phyloP scores from a whole-genome alignment of 2,113 vertebrate genomes.

The Salvelinus alpinus region DNA sequence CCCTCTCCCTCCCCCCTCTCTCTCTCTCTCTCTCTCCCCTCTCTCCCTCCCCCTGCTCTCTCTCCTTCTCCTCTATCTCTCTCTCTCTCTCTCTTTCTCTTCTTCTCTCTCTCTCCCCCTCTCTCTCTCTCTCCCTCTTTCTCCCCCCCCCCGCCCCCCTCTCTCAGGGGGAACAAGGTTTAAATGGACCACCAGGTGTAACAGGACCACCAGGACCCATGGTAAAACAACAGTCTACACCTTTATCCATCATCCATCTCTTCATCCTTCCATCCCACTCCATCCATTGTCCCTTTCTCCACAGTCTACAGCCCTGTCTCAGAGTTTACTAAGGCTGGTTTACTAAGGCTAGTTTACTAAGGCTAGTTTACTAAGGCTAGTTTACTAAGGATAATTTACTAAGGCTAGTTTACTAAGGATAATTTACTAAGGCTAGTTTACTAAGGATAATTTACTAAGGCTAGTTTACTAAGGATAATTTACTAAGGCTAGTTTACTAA shows the following conservation, averaged over 20 bases:
- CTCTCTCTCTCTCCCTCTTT: neutral
- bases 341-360: no score
- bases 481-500: no score
- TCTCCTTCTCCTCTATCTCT: neutral
- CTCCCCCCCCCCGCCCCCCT: neutral
- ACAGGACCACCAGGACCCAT: constrained; percentile 93
- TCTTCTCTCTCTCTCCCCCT: no score
- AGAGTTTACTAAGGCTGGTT: no score
- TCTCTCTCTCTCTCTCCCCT: no score
- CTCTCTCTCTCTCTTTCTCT: neutral
- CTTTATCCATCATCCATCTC: neutral
- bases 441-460: no score
- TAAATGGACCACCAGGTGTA: constrained; percentile 88
- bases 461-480: no score
- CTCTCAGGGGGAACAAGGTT: constrained; percentile 92
- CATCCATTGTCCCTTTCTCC: neutral
- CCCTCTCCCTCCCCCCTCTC: no score
- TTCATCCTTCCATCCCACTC: neutral
- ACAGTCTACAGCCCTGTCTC: neutral
- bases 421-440: no score
- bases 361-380: no score
- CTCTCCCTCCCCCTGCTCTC: neutral
- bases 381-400: no score
- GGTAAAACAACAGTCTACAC: constrained; percentile 68
- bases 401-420: no score